These are phyloP conservation scores for Anthrax anthrax DNA, from an alignment of 2,888 invertebrate genomes.

Conservation along the genomic window DNA sequence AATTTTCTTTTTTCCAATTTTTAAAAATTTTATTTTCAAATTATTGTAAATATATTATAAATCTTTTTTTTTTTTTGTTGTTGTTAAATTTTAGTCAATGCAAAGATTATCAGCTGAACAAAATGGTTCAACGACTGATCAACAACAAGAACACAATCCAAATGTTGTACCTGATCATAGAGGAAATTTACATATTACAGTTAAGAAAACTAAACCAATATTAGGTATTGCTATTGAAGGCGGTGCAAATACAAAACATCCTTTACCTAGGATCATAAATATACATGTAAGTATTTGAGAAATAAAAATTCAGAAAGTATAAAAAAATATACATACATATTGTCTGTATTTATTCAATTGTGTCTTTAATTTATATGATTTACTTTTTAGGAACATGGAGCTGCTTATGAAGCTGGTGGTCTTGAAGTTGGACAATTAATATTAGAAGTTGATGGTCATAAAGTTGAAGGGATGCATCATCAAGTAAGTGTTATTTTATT, in stretches of 20 bases:
- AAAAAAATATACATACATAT: background rate
- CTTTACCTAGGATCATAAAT: conserved; percentile 87
- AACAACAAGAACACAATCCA: conserved; percentile 39
- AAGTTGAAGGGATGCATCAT: conserved; percentile 67
- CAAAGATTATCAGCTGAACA: conserved; percentile 52
- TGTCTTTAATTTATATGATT: conserved; percentile 2
- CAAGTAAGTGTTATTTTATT: conserved; percentile 35
- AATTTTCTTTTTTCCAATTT: too few species aligned
- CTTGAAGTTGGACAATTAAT: conserved; percentile 90
- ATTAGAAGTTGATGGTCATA: conserved; percentile 75
- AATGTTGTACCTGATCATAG: conserved; percentile 71
- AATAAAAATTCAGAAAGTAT: background rate
- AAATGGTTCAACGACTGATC: conserved; percentile 39
- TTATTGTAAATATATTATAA: too few species aligned
- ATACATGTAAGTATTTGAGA: conserved; percentile 63
- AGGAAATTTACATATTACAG: conserved; percentile 75
- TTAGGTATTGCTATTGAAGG: conserved; percentile 96
- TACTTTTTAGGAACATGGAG: conserved; percentile 83
- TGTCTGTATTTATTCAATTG: background rate
- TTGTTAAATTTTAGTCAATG: conserved; percentile 49
- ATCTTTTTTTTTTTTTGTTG: background rate
- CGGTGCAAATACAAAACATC: conserved; percentile 90
- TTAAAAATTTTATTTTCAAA: background rate
- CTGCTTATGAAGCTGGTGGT: conserved; percentile 83
- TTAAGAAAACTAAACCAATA: conserved; percentile 86